Base-by-base conservation (phyloP, 2,888 invertebrate genomes). In the Papilio elwesi region DNA sequence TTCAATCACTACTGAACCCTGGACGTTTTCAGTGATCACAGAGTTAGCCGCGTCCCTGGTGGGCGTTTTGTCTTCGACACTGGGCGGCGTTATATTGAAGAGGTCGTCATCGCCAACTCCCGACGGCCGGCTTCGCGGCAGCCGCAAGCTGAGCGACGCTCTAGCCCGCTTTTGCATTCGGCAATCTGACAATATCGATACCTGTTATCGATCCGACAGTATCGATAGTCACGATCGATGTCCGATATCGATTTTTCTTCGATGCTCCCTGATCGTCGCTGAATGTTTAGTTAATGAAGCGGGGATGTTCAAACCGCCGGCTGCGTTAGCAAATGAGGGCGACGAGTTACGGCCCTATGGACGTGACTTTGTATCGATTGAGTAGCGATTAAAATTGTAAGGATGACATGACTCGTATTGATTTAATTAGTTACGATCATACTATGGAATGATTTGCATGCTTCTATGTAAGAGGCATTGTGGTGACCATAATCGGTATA, bases 31-130 rank as follows among this genome's bases (percentile, higher is more conserved):
- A 80, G 79, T 78, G 76, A 83, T 49, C 74, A 78, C 76, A 63
- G 70, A 74, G 70, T 68, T 68, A 51, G 70, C 71, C 48, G 82
- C 76, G 57, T 88, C 87, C 13, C 77, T 80, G 6, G 88, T 89
- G 12, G 91, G 93, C 1, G 92, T 92, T 75, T 85, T 77, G 6
- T 91, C 87, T 72, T 92, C 91, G 0, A 90, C 94, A 82, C 94
- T 93, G 26, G 94, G 94, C 68, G 94, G 94, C 2, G 94, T 94
- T 74, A 91, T 83, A 81, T 90, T 89, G 89, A 93, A 90, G 85
- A 93, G 81, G 75, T 87, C 85, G 76, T 76, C 78, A 84, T 89
- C 90, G 76, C 90, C 92, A 66, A 91, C 88, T 53, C 87, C 87
- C 11, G 93, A 90, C 74, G 93, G 92, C 0, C 90, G 89, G 52